Conservation (phyloP, 2,888 invertebrate genomes). For the Theristus sp. region DNA sequence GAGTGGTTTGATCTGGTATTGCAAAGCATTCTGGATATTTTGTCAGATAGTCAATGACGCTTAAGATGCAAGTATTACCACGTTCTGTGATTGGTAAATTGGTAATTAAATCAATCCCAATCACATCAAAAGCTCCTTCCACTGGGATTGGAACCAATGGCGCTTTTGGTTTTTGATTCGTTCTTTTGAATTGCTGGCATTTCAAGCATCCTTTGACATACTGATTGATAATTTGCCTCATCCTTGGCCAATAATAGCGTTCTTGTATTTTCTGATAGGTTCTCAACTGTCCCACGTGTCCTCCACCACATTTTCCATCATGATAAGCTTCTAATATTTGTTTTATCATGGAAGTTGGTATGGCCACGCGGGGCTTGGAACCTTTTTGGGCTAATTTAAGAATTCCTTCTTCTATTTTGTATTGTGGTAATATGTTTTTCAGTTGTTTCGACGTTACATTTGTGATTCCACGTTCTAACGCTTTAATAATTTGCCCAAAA, state of each 20-base stretch:
- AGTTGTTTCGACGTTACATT: no score
- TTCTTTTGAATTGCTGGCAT: not conserved
- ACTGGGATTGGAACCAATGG: not conserved
- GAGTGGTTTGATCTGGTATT: not conserved
- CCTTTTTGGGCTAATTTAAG: not conserved
- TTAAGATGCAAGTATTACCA: not conserved
- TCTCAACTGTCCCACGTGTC: not conserved
- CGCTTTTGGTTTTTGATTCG: not conserved
- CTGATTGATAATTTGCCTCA: not conserved
- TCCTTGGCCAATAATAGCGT: not conserved
- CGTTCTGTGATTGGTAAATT: not conserved
- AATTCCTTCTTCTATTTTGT: not conserved
- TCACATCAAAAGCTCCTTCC: not conserved
- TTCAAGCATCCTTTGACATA: not conserved
- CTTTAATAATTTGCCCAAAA: not conserved
- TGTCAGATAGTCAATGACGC: not conserved
- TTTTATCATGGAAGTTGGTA: not conserved
- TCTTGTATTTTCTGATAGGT: not conserved
- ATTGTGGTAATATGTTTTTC: no score
- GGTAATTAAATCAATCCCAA: not conserved
- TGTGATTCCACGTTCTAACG: not conserved
- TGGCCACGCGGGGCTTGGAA: not conserved
- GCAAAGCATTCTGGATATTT: not conserved
- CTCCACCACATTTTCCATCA: not conserved
- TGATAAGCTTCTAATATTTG: not conserved